Conservation (phyloP, 2,888 invertebrate species). For the Brachypalpus laphriformis region DNA sequence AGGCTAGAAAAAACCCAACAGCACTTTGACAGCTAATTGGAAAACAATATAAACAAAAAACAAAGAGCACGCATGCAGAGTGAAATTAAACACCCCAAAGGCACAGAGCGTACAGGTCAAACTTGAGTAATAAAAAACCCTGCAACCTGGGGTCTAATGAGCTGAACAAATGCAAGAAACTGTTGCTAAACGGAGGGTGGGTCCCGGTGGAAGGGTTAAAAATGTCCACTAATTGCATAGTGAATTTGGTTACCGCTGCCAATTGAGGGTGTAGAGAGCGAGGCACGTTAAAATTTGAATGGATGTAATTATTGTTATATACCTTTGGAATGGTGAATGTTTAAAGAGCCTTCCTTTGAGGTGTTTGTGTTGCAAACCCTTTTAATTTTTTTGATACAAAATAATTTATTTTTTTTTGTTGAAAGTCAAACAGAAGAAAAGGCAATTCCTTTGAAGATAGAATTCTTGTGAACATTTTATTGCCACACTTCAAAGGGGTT, state of each 20-base stretch:
- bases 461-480: conserved; percentile 43
- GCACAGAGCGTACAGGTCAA: conserved; percentile 56
- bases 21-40: conserved; percentile 70
- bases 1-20: conserved; percentile 48
- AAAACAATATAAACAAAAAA: conserved; percentile 69
- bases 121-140: conserved; percentile 40
- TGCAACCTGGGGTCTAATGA: conserved; percentile 57
- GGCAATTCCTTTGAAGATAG: conserved; percentile 28
- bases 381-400: neutral
- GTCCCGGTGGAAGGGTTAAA: conserved; percentile 34
- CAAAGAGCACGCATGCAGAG: conserved; percentile 38
- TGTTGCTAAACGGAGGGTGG: conserved; percentile 67
- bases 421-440: conserved; percentile 49
- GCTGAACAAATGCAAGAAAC: conserved; percentile 68
- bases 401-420: conserved; percentile 1
- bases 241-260: conserved; percentile 63
- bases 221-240: conserved; percentile 71
- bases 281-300: conserved; percentile 55
- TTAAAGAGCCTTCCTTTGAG: conserved; percentile 19
- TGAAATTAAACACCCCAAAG: conserved; percentile 56
- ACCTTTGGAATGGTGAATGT: conserved; percentile 10
- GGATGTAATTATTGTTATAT: conserved; percentile 61
- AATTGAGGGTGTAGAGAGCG: conserved; percentile 12
- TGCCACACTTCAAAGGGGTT: conserved; percentile 35
- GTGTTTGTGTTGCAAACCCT: conserved; percentile 42